Evolutionary conservation across 2,797 vertebrate species (phyloP).

Genomic region (Neoniphon sammara): DNA sequence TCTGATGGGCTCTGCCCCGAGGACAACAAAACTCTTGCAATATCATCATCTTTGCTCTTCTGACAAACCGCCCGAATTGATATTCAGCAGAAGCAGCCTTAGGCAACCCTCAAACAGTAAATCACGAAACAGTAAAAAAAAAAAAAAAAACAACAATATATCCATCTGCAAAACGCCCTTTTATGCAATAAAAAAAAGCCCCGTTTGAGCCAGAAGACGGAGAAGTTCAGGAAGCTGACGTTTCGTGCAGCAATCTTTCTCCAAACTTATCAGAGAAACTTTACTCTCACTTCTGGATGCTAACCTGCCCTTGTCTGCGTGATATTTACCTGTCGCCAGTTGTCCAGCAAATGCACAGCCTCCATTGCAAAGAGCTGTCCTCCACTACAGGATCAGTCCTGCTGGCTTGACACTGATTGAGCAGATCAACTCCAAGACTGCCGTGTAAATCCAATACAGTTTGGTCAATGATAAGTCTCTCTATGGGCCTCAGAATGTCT

Average conservation of each 20-base stretch:
- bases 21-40: conserved; percentile 50
- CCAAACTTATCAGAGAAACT: not conserved
- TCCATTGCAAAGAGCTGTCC: conserved; percentile 62
- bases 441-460: not conserved
- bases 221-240: not conserved
- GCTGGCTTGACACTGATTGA: conserved; percentile 26
- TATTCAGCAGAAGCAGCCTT: conserved; percentile 27
- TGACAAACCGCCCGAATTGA: conserved; percentile 38
- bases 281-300: not conserved
- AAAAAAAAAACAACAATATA: conserved; percentile 16
- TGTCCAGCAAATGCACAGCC: conserved; percentile 65
- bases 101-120: conserved; percentile 28
- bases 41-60: conserved; percentile 48
- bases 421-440: conserved; percentile 19
- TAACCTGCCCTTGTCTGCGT: not conserved
- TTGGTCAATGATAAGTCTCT: not conserved
- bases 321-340: conserved; percentile 74
- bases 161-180: conserved; percentile 28
- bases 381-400: conserved; percentile 35
- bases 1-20: conserved; percentile 44
- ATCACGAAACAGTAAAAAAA: conserved; percentile 44
- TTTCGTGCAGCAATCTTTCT: not conserved
- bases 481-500: conserved; percentile 23
- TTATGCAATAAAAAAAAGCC: not conserved
- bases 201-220: conserved; percentile 6